A percentile compares a stretch with the other conserved stretches of the same genome.
phyloP scores from a whole-genome alignment of 1,140 invertebrate species.

The Mya arenaria region DNA sequence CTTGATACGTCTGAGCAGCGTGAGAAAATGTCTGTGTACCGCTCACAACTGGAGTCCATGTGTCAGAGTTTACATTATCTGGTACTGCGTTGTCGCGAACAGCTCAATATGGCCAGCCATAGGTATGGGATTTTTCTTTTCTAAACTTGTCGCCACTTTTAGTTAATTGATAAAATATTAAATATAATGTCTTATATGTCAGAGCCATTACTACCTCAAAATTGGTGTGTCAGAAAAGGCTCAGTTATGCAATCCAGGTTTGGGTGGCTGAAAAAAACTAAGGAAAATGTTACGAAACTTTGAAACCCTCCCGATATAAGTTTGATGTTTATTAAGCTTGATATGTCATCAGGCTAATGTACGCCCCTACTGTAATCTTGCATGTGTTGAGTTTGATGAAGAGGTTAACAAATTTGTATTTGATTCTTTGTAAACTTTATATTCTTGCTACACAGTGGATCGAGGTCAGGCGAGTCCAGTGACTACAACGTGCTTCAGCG shows the following conservation, averaged over 20 bases:
- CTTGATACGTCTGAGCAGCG: background rate
- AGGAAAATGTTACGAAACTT: too few species aligned
- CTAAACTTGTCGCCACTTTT: background rate
- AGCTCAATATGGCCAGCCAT: constrained; percentile 39
- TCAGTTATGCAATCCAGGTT: too few species aligned
- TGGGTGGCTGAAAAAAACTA: too few species aligned
- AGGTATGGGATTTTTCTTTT: constrained; percentile 33
- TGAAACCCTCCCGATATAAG: too few species aligned
- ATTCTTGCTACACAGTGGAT: background rate
- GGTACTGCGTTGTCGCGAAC: constrained; percentile 62
- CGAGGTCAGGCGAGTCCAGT: background rate
- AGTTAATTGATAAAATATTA: background rate
- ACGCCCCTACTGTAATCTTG: too few species aligned
- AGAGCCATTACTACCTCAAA: background rate
- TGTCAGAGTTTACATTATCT: constrained; percentile 71
- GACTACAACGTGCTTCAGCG: constrained; percentile 47
- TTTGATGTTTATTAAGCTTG: too few species aligned
- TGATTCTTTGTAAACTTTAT: too few species aligned
- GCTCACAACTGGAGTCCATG: constrained; percentile 66
- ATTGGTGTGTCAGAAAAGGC: too few species aligned
- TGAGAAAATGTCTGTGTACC: constrained; percentile 60
- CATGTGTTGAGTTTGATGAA: too few species aligned
- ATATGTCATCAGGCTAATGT: too few species aligned
- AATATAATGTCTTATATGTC: background rate
- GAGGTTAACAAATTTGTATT: too few species aligned